Evolutionary conservation across 2,113 vertebrate species (phyloP).

Genomic region (Sinocyclocheilus rhinocerous): DNA sequence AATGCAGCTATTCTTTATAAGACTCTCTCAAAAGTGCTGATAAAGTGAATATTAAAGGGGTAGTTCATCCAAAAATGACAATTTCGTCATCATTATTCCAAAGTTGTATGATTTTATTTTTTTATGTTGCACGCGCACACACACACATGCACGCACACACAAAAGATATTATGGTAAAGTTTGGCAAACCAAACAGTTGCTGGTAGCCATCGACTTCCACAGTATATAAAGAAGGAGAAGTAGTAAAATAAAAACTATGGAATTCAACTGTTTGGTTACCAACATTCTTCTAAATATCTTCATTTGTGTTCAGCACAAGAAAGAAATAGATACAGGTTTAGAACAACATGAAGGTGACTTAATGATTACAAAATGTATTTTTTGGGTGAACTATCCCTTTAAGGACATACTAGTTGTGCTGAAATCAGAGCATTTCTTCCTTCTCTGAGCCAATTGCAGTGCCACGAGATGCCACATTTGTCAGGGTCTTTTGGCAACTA

Average conservation of each 20-base stretch:
- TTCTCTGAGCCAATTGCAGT: constrained; percentile 29
- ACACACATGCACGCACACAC: too few species aligned
- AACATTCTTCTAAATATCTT: neutral
- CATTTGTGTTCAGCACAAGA: neutral
- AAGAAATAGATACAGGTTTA: neutral
- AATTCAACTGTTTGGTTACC: neutral
- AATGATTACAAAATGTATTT: neutral
- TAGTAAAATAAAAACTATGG: neutral
- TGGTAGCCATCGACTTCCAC: neutral
- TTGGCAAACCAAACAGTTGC: neutral
- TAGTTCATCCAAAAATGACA: neutral
- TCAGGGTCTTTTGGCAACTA: constrained; percentile 31
- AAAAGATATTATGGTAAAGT: too few species aligned
- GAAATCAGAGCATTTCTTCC: neutral
- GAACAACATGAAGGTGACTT: neutral
- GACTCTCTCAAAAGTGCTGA: neutral
- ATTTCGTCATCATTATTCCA: neutral
- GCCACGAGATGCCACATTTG: constrained; percentile 29
- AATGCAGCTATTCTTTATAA: neutral
- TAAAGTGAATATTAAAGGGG: neutral
- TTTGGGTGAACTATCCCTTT: neutral
- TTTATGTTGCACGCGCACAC: neutral
- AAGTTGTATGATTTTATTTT: neutral
- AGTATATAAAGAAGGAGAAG: neutral
- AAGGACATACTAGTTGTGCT: neutral